Percentiles rank a stretch among this genome's conserved stretches.
phyloP scores from a whole-genome alignment of 2,113 vertebrate genomes.

The Tyrannus savana region DNA sequence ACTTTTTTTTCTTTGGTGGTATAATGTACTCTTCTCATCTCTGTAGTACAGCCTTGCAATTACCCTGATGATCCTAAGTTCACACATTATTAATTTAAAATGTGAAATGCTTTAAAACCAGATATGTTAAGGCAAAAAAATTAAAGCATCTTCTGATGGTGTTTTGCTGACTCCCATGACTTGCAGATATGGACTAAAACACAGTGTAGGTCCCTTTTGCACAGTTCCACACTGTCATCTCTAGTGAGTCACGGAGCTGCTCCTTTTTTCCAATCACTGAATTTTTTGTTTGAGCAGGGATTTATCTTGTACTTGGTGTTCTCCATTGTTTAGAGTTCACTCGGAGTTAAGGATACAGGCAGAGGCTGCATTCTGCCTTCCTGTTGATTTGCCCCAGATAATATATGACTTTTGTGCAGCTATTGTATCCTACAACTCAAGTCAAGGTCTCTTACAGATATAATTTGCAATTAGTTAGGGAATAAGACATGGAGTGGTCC shows the following conservation, averaged over 20 bases:
- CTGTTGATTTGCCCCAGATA: not conserved
- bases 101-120: not conserved
- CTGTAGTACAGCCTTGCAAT: not conserved
- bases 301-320: not conserved
- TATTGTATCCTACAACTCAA: not conserved
- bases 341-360: not conserved
- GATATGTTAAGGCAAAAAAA: not conserved
- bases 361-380: not conserved
- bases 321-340: not conserved
- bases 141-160: not conserved
- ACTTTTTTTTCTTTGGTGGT: not conserved
- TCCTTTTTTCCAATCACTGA: not conserved
- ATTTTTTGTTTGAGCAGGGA: not conserved
- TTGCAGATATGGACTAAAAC: not conserved
- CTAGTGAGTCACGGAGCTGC: not conserved
- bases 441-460: not conserved
- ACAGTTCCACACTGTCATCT: not conserved
- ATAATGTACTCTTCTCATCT: not conserved
- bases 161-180: not conserved
- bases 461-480: not conserved
- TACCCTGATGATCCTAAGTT: not conserved
- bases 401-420: not conserved
- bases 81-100: not conserved
- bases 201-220: not conserved
- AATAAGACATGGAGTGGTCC: not conserved